These are phyloP conservation scores for Morus bassanus DNA, from an alignment of 2,797 vertebrate genomes.

Conservation along the genomic window DNA sequence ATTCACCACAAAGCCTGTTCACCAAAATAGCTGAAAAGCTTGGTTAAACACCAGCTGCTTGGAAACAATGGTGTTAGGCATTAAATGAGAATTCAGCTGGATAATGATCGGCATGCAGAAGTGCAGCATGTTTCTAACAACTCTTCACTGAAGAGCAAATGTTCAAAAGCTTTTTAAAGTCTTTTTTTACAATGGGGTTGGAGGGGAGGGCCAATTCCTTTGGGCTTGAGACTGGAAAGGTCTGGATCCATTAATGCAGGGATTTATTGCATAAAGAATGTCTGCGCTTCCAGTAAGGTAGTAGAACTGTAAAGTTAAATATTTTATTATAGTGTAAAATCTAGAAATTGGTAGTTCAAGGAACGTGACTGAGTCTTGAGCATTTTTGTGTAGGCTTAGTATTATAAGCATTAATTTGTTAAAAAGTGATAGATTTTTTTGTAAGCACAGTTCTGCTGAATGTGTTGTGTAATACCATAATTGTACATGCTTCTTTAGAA, in stretches of 20 bases:
- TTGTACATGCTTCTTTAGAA: neutral
- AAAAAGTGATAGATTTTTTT: neutral
- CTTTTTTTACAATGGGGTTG: neutral
- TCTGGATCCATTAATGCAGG: neutral
- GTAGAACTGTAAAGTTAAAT: neutral
- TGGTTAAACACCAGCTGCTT: constrained; percentile 7
- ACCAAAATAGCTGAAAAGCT: neutral
- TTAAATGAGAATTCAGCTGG: neutral
- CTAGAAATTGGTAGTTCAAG: constrained; percentile 2
- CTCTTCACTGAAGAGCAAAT: neutral
- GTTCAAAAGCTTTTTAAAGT: neutral
- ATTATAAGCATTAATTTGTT: neutral
- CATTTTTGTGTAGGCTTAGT: neutral
- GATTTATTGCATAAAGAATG: neutral
- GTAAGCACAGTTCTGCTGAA: neutral
- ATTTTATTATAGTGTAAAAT: neutral
- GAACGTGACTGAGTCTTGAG: neutral
- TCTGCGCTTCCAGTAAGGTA: neutral
- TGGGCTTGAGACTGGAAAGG: neutral
- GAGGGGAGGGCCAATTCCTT: neutral
- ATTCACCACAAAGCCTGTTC: neutral
- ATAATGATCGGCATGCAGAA: neutral
- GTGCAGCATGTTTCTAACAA: neutral
- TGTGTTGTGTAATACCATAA: neutral
- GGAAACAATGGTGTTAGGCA: neutral